Evolutionary conservation across 2,113 vertebrate genomes (phyloP), one percentile per base, ranked within the genome.

Genomic region (Otus sunia): DNA sequence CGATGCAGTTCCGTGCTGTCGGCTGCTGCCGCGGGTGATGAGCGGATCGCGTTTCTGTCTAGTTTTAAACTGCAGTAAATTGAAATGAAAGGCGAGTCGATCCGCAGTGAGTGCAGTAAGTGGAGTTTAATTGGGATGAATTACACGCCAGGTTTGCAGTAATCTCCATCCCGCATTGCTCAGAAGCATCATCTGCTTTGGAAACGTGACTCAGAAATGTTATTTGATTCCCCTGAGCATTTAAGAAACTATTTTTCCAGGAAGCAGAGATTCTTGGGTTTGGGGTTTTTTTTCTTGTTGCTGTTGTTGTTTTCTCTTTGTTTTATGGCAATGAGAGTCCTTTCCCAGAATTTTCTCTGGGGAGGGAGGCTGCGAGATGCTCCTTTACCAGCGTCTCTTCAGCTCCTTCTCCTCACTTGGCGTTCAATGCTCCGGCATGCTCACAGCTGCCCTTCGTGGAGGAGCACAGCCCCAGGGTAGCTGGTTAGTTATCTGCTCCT

Each of bases 181-280:
- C 94, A 94, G 97, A 97, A 97, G 66, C 94, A 85, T 93, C 90
- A 92, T 95, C 94, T 96, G 95, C 92, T 95, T 91, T 94, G 96
- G 96, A 96, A 95, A 95, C 23, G 83, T 97, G 97, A 97, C 93
- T 97, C 97, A 97, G 86, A 94, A 93, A 94, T 91, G 95, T 95
- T 97, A 86, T 66, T 96, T 86, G 94, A 97, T 97, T 96, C 97
- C 94, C 96, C 37, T 0, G 5, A 95, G 93, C 88, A 27, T 95
- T 96, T 69, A 75, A 86, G 94, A 87, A 96, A 94, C 85, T 88
- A 1, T 96, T 96, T 97, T 97, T 97, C 96, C 97, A 96, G 97
- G 97, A 97, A 97, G 94, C 56, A 72, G 72, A 50, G 85, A 84
- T 96, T 96, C 86, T 93, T 91, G 41, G 30, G 25, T 43, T 36